phyloP scores from a whole-genome alignment of 2,113 vertebrate genomes.

The Pelobates fuscus region DNA sequence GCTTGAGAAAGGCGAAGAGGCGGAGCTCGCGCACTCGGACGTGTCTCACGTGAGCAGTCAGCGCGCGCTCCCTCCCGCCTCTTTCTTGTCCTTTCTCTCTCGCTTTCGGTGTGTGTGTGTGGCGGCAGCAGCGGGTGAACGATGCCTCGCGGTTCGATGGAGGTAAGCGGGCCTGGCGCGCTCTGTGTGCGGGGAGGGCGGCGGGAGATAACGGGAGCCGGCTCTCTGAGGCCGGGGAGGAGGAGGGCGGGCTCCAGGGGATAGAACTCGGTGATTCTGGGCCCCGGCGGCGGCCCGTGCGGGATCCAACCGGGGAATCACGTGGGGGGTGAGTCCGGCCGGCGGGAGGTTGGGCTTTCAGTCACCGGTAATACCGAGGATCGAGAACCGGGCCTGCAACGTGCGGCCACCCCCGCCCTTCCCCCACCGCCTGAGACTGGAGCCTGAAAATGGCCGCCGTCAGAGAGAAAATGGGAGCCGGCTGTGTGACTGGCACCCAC shows the following conservation, averaged over 20 bases:
- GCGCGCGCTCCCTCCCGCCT: conserved; percentile 1
- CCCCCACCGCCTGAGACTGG: neutral
- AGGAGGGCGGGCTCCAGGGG: no score
- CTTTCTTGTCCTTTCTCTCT: conserved; percentile 5
- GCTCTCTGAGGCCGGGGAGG: no score
- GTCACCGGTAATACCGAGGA: neutral
- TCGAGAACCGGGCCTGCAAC: neutral
- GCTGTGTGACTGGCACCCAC: neutral
- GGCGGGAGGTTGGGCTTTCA: neutral
- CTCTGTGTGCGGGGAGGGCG: neutral
- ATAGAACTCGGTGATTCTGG: no score
- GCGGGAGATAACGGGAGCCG: neutral
- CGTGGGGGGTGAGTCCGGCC: no score
- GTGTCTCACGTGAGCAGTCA: neutral
- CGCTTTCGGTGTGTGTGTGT: neutral
- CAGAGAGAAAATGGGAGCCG: conserved; percentile 21
- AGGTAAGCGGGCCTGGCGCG: conserved; percentile 1
- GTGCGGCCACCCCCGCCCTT: neutral
- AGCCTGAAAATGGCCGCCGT: conserved; percentile 39
- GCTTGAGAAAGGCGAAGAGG: neutral
- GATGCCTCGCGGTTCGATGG: conserved; percentile 38
- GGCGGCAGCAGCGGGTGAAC: neutral
- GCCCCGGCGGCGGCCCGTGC: neutral
- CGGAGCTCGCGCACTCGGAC: neutral
- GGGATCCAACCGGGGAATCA: no score